phyloP scores from a whole-genome alignment of 2,797 vertebrate genomes.

The Lagorchestes hirsutus region DNA sequence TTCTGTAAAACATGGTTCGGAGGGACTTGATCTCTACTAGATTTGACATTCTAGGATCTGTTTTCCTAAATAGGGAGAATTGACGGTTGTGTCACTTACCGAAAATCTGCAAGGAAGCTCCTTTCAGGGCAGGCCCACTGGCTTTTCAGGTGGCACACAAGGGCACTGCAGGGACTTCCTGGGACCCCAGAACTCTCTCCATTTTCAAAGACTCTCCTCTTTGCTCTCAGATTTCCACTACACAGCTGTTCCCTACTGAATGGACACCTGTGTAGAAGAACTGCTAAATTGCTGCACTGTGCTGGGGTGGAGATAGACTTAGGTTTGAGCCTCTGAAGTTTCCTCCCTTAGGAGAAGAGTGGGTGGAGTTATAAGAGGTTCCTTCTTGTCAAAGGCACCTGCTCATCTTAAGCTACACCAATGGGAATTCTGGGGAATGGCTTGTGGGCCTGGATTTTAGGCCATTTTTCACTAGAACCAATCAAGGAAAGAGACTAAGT shows the following conservation, averaged over 20 bases:
- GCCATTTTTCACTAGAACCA: background rate
- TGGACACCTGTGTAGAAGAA: background rate
- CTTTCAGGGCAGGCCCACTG: conserved; percentile 36
- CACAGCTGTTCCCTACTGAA: conserved; percentile 13
- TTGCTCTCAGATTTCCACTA: background rate
- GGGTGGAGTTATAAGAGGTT: background rate
- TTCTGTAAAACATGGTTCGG: background rate
- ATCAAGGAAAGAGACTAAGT: background rate
- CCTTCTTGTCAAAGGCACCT: background rate
- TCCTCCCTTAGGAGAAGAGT: conserved; percentile 37
- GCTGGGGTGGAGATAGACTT: background rate
- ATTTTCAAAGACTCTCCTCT: conserved; percentile 46
- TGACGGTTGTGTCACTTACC: conserved; percentile 66
- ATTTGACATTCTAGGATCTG: background rate
- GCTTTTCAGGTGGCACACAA: conserved; percentile 11
- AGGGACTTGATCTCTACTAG: background rate
- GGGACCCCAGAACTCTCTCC: background rate
- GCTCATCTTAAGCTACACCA: background rate
- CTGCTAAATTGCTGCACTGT: background rate
- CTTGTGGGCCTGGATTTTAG: background rate
- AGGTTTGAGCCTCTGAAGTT: conserved; percentile 21
- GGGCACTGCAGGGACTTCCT: conserved; percentile 16
- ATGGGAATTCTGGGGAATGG: background rate
- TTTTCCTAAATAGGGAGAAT: background rate
- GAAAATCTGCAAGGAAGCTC: background rate